A percentile compares a stretch with the other conserved stretches of the same genome.
phyloP scores from a whole-genome alignment of 1,140 invertebrate genomes.

The Drosophila orosa region DNA sequence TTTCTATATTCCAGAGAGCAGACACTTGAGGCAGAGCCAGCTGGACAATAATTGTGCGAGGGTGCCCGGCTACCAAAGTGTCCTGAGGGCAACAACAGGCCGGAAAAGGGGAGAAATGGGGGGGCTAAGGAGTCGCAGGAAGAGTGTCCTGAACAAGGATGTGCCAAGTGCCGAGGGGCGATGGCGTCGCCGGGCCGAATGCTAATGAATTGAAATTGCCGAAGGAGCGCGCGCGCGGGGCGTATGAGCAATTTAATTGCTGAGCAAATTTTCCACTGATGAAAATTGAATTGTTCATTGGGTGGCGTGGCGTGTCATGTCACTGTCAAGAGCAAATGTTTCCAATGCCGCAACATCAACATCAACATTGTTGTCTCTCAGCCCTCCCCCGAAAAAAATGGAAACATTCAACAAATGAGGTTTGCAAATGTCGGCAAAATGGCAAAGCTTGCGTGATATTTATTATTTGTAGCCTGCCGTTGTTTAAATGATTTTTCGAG shows the following conservation, averaged over 20 bases:
- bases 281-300: slow-evolving; percentile 51
- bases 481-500: slow-evolving; percentile 37
- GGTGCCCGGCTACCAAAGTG: slow-evolving; percentile 45
- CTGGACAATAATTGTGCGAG: slow-evolving; percentile 54
- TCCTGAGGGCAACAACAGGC: slow-evolving; percentile 48
- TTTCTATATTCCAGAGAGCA: slow-evolving; percentile 29
- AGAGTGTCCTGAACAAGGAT: slow-evolving; percentile 35
- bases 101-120: slow-evolving; percentile 10
- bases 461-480: slow-evolving; percentile 35
- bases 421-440: slow-evolving; percentile 46
- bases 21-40: slow-evolving; percentile 63
- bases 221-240: slow-evolving; percentile 24
- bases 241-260: slow-evolving; percentile 76
- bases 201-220: slow-evolving; percentile 79
- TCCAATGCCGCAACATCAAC: slow-evolving; percentile 58
- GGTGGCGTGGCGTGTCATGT: slow-evolving; percentile 57
- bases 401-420: slow-evolving; percentile 53
- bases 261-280: slow-evolving; percentile 52
- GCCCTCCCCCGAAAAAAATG: not conserved
- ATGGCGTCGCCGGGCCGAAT: slow-evolving; percentile 45
- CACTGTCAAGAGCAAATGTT: slow-evolving; percentile 76
- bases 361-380: slow-evolving; percentile 29
- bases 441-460: slow-evolving; percentile 41
- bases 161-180: slow-evolving; percentile 3
- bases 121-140: slow-evolving; percentile 15